Base-by-base conservation (phyloP, 2,797 vertebrate species). In the Tinamus major region DNA sequence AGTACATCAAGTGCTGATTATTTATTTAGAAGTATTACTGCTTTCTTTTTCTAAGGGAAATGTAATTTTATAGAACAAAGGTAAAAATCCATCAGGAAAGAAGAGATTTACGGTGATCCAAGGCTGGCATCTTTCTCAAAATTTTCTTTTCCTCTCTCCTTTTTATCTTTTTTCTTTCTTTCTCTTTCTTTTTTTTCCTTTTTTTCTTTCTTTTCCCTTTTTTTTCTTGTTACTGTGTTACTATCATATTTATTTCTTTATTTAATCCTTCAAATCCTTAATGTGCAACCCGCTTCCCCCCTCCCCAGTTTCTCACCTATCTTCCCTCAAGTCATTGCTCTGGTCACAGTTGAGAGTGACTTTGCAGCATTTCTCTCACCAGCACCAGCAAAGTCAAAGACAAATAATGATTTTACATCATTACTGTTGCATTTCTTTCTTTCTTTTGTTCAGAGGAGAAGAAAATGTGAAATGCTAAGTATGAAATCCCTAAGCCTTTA, bases 1-100 rank as follows among this genome's bases (percentile, higher is more conserved):
- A 95, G 94, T 87, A 92, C 91, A 96, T 96, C 94, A 94, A 96
- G 90, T 95, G 80, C 80, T 95, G 79, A 96, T 96, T 96, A 95
- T 95, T 96, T 96, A 88, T 96, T 97, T 97, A 94, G 95, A 96
- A 87, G 72, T 81, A 59, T 91, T 95, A 89, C 84, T 89, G 92
- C 67, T 92, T 95, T 95, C 90, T 70, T 82, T 90, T 93, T 87
- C 77, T 92, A 88, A 85, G 77, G 64, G 35, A 96, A 91, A 76
- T 84, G n/a, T 76, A 80, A 62, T 74, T 80, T 92, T 96, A 89
- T 77, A 94, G 75, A 90, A 51, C 78, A 83, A 94, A 94, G 92
- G 87, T 95, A 94, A 89, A 93, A 89, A 46, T 77, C 65, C 14
- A 48, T 15, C 48, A 37, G 78, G 70, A 75, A 82, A 39, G 41